Conservation (phyloP, 1,140 invertebrate species). For the Formica exsecta region DNA sequence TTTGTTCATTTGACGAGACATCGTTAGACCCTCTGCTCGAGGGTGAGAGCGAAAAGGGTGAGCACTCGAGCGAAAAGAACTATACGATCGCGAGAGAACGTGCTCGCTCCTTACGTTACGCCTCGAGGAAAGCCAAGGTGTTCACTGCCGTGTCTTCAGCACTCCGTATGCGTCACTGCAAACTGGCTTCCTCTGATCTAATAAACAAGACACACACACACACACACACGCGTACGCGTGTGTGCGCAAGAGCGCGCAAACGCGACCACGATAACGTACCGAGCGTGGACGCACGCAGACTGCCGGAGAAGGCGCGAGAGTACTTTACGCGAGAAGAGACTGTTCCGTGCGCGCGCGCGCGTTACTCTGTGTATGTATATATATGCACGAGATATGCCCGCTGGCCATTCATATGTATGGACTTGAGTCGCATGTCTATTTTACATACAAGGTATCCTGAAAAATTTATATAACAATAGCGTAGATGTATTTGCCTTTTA, state of each 20-base stretch:
- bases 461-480: background rate
- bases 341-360: background rate
- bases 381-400: background rate
- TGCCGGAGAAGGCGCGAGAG: slow-evolving; percentile 33
- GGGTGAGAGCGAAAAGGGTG: background rate
- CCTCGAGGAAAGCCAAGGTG: slow-evolving; percentile 75
- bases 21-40: background rate
- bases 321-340: slow-evolving; percentile 1
- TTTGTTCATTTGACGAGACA: no score
- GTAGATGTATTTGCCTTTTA: background rate
- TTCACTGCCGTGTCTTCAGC: slow-evolving; percentile 75
- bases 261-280: background rate
- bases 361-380: background rate
- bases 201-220: slow-evolving; percentile 78
- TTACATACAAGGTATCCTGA: background rate
- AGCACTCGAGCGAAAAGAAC: background rate
- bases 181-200: slow-evolving; percentile 86
- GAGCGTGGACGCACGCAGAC: slow-evolving; percentile 57
- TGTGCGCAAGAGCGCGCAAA: slow-evolving; percentile 17
- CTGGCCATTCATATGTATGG: background rate
- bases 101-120: slow-evolving; percentile 64
- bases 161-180: slow-evolving; percentile 76
- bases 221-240: background rate
- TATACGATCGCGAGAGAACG: background rate
- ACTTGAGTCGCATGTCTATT: no score